Conservation (phyloP, 2,797 vertebrate genomes). For the Pyrocephalus nanus region DNA sequence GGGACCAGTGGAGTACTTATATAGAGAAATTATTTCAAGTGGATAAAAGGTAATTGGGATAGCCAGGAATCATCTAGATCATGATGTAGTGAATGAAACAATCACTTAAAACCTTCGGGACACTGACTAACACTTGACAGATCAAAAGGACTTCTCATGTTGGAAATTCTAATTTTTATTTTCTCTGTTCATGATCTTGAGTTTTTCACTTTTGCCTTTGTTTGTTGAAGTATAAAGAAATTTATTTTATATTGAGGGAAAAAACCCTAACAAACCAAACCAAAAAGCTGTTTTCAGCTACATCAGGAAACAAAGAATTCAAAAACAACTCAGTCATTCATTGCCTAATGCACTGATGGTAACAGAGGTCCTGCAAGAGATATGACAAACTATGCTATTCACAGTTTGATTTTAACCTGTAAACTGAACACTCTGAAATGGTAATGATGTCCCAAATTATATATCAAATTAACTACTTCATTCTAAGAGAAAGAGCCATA, state of each 20-base stretch:
- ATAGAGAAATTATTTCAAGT: background rate
- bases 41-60: background rate
- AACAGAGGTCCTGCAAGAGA: background rate
- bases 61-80: background rate
- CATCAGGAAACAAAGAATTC: background rate
- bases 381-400: background rate
- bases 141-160: background rate
- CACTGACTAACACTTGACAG: background rate
- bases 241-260: background rate
- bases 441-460: background rate
- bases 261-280: background rate
- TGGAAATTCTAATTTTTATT: conserved; percentile 6
- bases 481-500: background rate
- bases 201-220: background rate
- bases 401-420: background rate
- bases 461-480: background rate
- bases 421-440: background rate
- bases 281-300: background rate
- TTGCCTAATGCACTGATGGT: background rate
- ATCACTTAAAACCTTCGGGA: background rate
- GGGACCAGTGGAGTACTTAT: background rate
- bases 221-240: background rate
- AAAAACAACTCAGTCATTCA: background rate
- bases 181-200: background rate
- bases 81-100: background rate